Base-by-base conservation (phyloP, 35 echinoderm and acorn worm species). In the Eucidaris tribuloides region DNA sequence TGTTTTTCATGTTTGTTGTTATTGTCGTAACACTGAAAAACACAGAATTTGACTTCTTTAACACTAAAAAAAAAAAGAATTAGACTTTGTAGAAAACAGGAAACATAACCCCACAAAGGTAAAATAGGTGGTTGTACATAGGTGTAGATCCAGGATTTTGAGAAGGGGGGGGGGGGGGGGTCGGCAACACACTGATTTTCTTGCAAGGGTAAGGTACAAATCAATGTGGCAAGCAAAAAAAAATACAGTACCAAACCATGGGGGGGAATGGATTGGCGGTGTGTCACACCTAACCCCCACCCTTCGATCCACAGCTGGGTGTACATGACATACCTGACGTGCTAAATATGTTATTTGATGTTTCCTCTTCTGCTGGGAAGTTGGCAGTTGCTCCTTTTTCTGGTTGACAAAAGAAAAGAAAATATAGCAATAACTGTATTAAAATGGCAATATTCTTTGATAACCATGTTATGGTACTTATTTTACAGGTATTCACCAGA, bases 271-370 rank as follows among this genome's bases (percentile, higher is more conserved):
- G n/a, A 9, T n/a, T n/a, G n/a, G 48, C 9, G n/a, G 9, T 11
- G 9, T 11, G 9, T 11, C 9, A 52, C 9, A 52, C 9, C n/a
- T n/a, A 52, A 11, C 9, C 48, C 48, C 9, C n/a, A n/a, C 48
- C 9, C 48, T 11, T n/a, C 48, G 9, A 52, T n/a, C 9, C 48
- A 52, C 48, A 52, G 9, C 9, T n/a, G n/a, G n/a, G 2, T 9
- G 63, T 42, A 74, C n/a, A 13, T 24, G 19, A 68, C 76, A 65
- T 87, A 99, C 91, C 91, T 99, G 96, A 77, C 82, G 82, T 19
- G 96, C 96, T 33, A 99, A 45, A 70, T 90, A 99, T 0, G 96
- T 99, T 39, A 99, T 99, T 44, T 99, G 96, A 83, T 99, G 96
- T 81, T 99, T 99, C 58, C 87, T 78, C 38, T 83, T 86, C 64